phyloP scores from a whole-genome alignment of 1,140 invertebrate species.

The Cyclina sinensis region DNA sequence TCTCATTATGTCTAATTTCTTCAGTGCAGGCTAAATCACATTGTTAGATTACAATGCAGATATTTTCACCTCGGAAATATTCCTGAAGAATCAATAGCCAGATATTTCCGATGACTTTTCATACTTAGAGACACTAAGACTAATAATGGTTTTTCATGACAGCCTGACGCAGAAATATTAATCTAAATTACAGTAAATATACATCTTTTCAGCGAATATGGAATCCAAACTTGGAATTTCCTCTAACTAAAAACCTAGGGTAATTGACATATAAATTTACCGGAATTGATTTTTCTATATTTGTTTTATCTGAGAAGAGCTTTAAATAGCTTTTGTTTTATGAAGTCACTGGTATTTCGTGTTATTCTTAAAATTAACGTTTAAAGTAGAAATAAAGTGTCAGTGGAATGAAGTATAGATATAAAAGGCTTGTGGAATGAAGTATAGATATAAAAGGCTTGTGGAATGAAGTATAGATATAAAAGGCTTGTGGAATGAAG shows the following conservation, averaged over 20 bases:
- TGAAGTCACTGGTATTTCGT: background rate
- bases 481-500: too few relatives aligned
- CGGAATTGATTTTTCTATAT: conserved; percentile 19
- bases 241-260: background rate
- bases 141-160: conserved; percentile 42
- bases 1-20: conserved; percentile 62
- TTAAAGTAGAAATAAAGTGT: background rate
- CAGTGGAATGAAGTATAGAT: too few relatives aligned
- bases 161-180: conserved; percentile 41
- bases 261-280: conserved; percentile 40
- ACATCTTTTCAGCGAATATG: conserved; percentile 40
- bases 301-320: background rate
- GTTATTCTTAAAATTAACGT: background rate
- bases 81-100: conserved; percentile 4
- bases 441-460: too few relatives aligned
- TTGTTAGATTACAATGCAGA: conserved; percentile 60
- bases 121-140: conserved; percentile 28
- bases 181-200: conserved; percentile 52
- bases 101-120: conserved; percentile 51
- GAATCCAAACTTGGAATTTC: conserved; percentile 33
- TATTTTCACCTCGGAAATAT: conserved; percentile 53
- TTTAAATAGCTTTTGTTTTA: conserved; percentile 12
- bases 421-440: too few relatives aligned
- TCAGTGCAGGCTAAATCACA: conserved; percentile 57
- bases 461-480: too few relatives aligned